These are phyloP conservation scores for Glyphotaelius pellucidus DNA, from an alignment of 2,888 invertebrate species.

Conservation along the genomic window DNA sequence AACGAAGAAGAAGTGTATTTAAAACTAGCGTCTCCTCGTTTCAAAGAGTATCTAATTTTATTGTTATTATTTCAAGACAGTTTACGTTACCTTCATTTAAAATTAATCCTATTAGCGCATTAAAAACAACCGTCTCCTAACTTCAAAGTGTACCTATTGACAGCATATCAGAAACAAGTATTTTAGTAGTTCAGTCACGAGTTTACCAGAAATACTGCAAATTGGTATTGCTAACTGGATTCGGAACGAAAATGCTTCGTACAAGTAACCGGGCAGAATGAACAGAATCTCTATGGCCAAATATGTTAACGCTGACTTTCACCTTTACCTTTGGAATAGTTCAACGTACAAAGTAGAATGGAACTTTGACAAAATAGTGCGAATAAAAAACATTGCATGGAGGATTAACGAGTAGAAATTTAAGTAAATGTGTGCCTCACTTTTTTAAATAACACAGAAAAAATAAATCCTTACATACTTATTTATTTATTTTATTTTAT, in stretches of 20 bases:
- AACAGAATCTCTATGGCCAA: not conserved
- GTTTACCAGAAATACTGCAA: slow-evolving; percentile 12
- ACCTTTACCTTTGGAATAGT: not conserved
- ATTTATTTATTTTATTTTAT: too few species aligned
- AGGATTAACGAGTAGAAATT: too few species aligned
- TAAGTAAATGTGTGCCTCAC: too few species aligned
- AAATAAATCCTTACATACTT: too few species aligned
- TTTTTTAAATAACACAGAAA: too few species aligned
- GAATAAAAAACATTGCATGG: too few species aligned
- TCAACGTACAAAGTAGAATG: not conserved
- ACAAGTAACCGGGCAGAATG: not conserved
- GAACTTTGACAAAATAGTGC: too few species aligned
- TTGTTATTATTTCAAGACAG: too few species aligned
- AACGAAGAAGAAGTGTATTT: too few species aligned
- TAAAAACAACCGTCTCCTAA: not conserved
- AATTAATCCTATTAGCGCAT: not conserved
- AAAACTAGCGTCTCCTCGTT: too few species aligned
- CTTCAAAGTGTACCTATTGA: not conserved
- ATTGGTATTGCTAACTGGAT: slow-evolving; percentile 4
- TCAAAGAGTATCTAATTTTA: too few species aligned
- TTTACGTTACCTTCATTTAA: not conserved
- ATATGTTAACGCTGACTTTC: not conserved
- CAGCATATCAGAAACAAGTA: not conserved
- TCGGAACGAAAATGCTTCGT: not conserved
- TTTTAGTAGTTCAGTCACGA: slow-evolving; percentile 10